phyloP scores from a whole-genome alignment of 2,797 vertebrate genomes.

The Cetoscarus ocellatus region DNA sequence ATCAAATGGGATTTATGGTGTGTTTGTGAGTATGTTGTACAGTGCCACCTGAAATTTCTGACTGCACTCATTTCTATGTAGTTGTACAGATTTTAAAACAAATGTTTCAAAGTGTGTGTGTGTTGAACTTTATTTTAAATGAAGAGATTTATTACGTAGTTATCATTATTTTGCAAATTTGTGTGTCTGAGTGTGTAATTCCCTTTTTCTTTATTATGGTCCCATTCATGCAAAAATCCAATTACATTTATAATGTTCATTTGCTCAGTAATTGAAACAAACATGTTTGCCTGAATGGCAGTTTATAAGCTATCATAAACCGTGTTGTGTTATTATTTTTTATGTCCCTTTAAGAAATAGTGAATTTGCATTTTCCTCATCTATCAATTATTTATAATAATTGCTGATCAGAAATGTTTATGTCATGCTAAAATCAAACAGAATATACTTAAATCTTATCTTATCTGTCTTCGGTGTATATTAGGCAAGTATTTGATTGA shows the following conservation, averaged over 20 bases:
- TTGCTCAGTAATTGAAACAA: slow-evolving; percentile 5
- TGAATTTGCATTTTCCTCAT: slow-evolving; percentile 12
- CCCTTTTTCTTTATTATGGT: too few species aligned
- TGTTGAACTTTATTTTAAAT: background rate
- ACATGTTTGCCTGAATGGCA: slow-evolving; percentile 54
- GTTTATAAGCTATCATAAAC: slow-evolving; percentile 45
- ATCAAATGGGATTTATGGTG: background rate
- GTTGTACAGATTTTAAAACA: too few species aligned
- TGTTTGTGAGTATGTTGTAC: background rate
- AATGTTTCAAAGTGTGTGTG: background rate
- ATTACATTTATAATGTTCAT: too few species aligned
- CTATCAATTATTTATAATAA: too few species aligned
- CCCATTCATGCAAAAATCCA: too few species aligned
- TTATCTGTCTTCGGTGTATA: too few species aligned
- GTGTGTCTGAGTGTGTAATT: too few species aligned
- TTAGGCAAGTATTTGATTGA: too few species aligned
- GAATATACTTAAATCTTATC: too few species aligned
- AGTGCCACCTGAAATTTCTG: background rate
- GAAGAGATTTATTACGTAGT: slow-evolving; percentile 25
- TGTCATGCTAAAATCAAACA: too few species aligned
- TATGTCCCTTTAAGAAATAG: slow-evolving; percentile 10
- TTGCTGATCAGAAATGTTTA: too few species aligned
- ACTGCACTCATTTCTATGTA: too few species aligned
- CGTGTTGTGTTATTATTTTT: slow-evolving; percentile 17
- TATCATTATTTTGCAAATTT: slow-evolving; percentile 44